Percentiles rank a stretch among this genome's conserved stretches.
Conservation (phyloP, 1,140 invertebrate species). For the Gerris buenoi region DNA sequence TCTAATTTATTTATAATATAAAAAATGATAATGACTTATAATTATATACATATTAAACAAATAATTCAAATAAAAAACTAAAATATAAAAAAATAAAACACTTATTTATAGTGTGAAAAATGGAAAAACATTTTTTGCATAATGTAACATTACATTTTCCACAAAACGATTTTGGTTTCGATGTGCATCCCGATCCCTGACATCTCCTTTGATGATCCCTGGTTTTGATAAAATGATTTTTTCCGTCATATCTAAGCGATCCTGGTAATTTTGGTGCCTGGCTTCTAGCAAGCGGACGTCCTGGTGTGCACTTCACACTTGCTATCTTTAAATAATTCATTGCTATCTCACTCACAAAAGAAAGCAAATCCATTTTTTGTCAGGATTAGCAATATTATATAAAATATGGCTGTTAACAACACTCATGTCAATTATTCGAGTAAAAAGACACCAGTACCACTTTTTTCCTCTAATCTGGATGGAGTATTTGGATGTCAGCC, state of each 20-base stretch:
- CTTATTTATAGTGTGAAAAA: too few relatives aligned
- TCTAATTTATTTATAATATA: too few relatives aligned
- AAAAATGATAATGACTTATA: too few relatives aligned
- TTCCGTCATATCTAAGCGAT: neutral
- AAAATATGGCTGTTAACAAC: constrained; percentile 22
- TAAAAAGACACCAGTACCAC: constrained; percentile 24
- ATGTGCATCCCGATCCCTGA: neutral
- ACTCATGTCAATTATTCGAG: constrained; percentile 19
- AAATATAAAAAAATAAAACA: too few relatives aligned
- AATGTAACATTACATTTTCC: neutral
- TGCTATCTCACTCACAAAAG: neutral
- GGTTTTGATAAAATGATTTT: neutral
- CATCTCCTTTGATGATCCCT: neutral
- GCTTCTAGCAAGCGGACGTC: neutral
- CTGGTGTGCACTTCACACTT: neutral
- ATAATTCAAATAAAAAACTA: too few relatives aligned
- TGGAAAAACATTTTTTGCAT: too few relatives aligned
- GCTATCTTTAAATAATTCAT: neutral
- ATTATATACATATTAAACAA: too few relatives aligned
- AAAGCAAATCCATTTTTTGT: neutral
- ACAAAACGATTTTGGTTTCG: neutral
- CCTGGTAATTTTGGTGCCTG: neutral
- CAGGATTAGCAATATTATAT: constrained; percentile 11
- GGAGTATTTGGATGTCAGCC: constrained; percentile 21
- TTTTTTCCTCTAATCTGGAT: constrained; percentile 23